A percentile compares a stretch with the other conserved stretches of the same genome.
Conservation (phyloP, 2,113 vertebrate species). For the Malurus melanocephalus region DNA sequence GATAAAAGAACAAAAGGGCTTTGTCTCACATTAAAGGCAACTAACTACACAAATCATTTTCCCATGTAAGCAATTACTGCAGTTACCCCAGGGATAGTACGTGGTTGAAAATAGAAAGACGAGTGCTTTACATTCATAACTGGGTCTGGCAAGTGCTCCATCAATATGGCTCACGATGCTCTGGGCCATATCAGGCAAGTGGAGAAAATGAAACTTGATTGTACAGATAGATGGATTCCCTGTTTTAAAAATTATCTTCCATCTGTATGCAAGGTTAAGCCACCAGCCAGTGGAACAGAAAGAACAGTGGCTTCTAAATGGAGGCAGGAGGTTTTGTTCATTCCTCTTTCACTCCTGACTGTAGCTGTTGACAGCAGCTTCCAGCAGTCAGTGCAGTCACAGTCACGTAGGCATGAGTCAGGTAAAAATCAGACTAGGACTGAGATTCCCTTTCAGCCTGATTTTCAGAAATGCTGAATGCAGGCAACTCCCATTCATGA, state of each 20-base stretch:
- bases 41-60: slow-evolving; percentile 19
- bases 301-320: background rate
- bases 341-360: slow-evolving; percentile 30
- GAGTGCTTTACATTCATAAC: background rate
- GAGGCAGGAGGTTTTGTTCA: background rate
- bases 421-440: slow-evolving; percentile 16
- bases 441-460: slow-evolving; percentile 11
- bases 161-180: background rate
- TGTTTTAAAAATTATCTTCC: background rate
- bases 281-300: slow-evolving; percentile 6
- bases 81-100: background rate
- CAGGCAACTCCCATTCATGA: background rate
- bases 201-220: background rate
- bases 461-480: background rate
- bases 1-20: slow-evolving; percentile 54
- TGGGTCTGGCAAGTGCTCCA: background rate
- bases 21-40: slow-evolving; percentile 36
- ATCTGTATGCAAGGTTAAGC: background rate
- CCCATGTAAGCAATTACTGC: slow-evolving; percentile 15
- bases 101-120: background rate
- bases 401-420: slow-evolving; percentile 35
- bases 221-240: background rate
- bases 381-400: background rate
- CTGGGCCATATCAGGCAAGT: background rate
- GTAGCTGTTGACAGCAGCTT: slow-evolving; percentile 7